Evolutionary conservation across 2,888 invertebrate species (phyloP), one percentile per base, ranked within the genome.

Genomic region (Augochlorella aurata): DNA sequence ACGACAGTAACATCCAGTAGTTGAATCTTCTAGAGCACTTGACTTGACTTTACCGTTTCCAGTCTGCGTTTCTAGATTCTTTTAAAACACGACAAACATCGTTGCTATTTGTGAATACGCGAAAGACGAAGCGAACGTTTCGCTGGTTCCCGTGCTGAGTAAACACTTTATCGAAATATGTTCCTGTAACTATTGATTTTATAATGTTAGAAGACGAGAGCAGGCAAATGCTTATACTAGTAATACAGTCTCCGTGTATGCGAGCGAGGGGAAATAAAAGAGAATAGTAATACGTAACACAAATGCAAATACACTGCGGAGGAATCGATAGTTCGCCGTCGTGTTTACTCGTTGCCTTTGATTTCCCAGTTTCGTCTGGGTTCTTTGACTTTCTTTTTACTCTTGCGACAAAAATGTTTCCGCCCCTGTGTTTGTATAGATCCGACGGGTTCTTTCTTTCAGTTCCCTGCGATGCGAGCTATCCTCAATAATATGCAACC

Each of bases 401-500:
- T 18, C n/a, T 38, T 10, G 1, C 29, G 10, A 16, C n/a, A 45
- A 50, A 71, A 68, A 81, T 38, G 18, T 52, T n/a, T 14, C 24
- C 24, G 65, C 24, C 24, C 29, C 21, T 16, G 70, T 52, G 67
- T 58, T 29, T 29, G 67, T 66, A 38, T 10, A 63, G 38, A 29
- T 63, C 18, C 63, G 29, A 10, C 38, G 38, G 45, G 50, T 29
- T 50, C 71, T 76, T 75, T 78, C 79, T 75, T 74, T 63, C 71
- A 54, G 44, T n/a, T 38, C 24, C 10, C 72, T 79, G 81, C 5
- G 38, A 38, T 7, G 82, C 84, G 74, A 63, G 69, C 78, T 73
- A 79, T 79, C 68, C 38, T 83, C 83, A 83, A 83, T 86, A 86
- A 86, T 81, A 67, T 63, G 71, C 77, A 47, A 74, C 52, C 71